A percentile compares a stretch with the other conserved stretches of the same genome.
Evolutionary conservation across 2,888 invertebrate species (phyloP).

Genomic region (Blera fallax): DNA sequence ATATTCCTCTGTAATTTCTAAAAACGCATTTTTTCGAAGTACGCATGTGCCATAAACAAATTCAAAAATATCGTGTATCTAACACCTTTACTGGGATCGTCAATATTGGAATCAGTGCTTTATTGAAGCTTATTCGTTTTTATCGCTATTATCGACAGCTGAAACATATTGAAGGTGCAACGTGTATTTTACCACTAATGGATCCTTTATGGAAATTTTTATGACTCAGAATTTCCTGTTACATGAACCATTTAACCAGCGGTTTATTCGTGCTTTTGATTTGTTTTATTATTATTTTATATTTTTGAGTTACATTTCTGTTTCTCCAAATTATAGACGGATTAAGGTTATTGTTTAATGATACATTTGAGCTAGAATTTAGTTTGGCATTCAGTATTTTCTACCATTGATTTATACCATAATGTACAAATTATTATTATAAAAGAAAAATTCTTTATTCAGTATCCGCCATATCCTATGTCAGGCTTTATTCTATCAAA

Average conservation of each 20-base stretch:
- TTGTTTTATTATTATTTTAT: background rate
- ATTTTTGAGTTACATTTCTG: background rate
- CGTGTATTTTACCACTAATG: no score
- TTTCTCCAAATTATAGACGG: constrained; percentile 47
- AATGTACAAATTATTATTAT: constrained; percentile 36
- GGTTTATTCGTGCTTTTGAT: constrained; percentile 24
- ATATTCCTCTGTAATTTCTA: no score
- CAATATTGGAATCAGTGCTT: no score
- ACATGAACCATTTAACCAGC: constrained; percentile 64
- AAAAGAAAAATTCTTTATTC: constrained; percentile 76
- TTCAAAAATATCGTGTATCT: no score
- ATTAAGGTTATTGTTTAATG: constrained; percentile 51
- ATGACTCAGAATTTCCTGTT: no score
- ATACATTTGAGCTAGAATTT: constrained; percentile 59
- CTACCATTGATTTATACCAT: constrained; percentile 30
- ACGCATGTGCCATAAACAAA: no score
- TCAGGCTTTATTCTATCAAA: constrained; percentile 83
- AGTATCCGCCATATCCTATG: constrained; percentile 83
- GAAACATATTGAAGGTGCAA: no score
- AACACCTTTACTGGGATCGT: no score
- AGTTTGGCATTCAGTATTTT: constrained; percentile 58
- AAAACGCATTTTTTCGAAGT: no score
- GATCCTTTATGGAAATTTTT: no score
- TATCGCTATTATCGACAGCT: no score
- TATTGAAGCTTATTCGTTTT: no score